These are phyloP conservation scores for Dicycla oo DNA, from an alignment of 2,888 invertebrate species.

Conservation along the genomic window DNA sequence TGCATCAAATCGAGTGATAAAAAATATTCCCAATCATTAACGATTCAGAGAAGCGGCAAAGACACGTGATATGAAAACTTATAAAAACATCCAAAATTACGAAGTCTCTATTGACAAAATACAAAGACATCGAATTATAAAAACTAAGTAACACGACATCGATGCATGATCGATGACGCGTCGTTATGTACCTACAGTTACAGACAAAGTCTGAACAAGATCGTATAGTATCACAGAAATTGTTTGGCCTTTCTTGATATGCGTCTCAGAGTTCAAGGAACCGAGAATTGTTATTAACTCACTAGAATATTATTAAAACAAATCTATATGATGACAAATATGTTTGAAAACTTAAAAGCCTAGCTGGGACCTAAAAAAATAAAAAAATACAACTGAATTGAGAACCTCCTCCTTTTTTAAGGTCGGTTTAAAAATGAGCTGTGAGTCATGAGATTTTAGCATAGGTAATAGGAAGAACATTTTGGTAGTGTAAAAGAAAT, in stretches of 20 bases:
- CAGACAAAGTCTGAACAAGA: constrained; percentile 30
- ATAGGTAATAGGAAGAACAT: neutral
- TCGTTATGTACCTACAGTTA: neutral
- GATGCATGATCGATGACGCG: constrained; percentile 41
- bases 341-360: neutral
- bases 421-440: neutral
- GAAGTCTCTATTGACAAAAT: constrained; percentile 5
- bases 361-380: too few species aligned
- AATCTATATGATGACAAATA: neutral
- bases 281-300: neutral
- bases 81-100: neutral
- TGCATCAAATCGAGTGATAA: neutral
- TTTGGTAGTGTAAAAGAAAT: neutral
- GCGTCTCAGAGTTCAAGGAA: constrained; percentile 18
- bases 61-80: neutral
- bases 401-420: too few species aligned
- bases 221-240: constrained; percentile 23
- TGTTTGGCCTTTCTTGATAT: constrained; percentile 29
- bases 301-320: constrained; percentile 1
- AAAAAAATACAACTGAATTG: too few species aligned
- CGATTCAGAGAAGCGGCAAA: constrained; percentile 17
- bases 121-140: constrained; percentile 14
- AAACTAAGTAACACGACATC: constrained; percentile 32
- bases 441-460: neutral
- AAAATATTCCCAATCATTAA: neutral